Evolutionary conservation across 2,113 vertebrate species (phyloP), one percentile per base, ranked within the genome.

Genomic region (Microtus pennsylvanicus): DNA sequence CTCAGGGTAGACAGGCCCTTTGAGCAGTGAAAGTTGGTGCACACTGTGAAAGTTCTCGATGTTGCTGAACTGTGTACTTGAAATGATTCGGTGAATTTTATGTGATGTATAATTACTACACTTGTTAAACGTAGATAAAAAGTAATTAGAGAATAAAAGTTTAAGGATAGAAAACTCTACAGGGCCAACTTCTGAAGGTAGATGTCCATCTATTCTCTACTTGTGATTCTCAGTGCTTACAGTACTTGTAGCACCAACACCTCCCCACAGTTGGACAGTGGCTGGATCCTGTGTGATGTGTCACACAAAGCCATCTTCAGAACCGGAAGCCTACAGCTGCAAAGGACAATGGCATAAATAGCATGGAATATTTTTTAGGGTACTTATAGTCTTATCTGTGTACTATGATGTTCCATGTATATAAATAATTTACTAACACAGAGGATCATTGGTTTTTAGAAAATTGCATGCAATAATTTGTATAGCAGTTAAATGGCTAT

Each of bases 391-490:
- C 33, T 58, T 58, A n/a, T 7, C 78, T 81, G 52, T 81, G 22
- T 13, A 14, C 78, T 58, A 22, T 58, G 78, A 81, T 7, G 33
- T 55, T 81, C 2, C 78, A 24, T n/a, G 11, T n/a, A 24, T 58
- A 81, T 58, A 81, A 26, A 38, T 81, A 58, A 81, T 81, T 38
- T 58, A 81, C 52, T 55, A 55, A 19, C 35, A 24, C 13, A 58
- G 52, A n/a, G 21, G 33, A 3, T 55, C 35, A n/a, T 58, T 58
- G 1, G 5, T 6, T 81, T 81, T 81, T 24, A 38, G 35, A 14
- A 58, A 38, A 87, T 90, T 85, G n/a, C 65, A 63, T 75, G 70
- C 26, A 86, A 86, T 33, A 89, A 92, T 94, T 85, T 81, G 7
- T 30, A 86, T 75, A 67, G 6, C 52, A 86, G 35, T 85, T 89